Percentiles rank a stretch among this genome's conserved stretches.
Evolutionary conservation across 1,140 invertebrate genomes (phyloP).

Genomic region (Brachionus angularis): DNA sequence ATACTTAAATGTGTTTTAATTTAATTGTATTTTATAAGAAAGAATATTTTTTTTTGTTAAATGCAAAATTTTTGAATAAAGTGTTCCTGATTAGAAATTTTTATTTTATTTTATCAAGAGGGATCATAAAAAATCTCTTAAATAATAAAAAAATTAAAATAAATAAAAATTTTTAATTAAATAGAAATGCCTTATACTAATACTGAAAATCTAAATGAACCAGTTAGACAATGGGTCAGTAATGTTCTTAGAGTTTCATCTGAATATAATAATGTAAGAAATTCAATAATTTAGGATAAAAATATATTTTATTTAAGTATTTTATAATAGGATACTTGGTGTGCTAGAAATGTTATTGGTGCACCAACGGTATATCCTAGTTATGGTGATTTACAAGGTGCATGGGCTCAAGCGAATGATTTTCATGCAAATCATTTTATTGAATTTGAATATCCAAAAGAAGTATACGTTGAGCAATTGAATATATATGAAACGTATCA

Average conservation of each 20-base stretch:
- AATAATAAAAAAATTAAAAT: background rate
- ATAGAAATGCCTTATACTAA: background rate
- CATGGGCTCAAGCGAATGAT: conserved; percentile 40
- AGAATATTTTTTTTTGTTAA: no score
- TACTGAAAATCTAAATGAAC: background rate
- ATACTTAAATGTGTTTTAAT: no score
- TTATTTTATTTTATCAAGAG: no score
- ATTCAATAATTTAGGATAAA: background rate
- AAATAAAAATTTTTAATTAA: no score
- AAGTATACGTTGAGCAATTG: conserved; percentile 17
- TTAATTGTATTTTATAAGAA: no score
- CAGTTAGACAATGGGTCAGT: conserved; percentile 15
- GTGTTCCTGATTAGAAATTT: no score
- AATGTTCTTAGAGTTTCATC: conserved; percentile 6
- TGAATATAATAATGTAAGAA: background rate
- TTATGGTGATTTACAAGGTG: conserved; percentile 41
- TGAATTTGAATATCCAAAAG: conserved; percentile 44
- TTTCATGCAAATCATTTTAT: conserved; percentile 43
- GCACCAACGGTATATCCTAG: conserved; percentile 41
- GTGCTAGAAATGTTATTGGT: conserved; percentile 19
- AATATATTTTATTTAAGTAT: no score
- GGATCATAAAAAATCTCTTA: background rate
- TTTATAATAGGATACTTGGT: conserved; percentile 16
- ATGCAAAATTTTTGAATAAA: no score
- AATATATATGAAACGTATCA: conserved; percentile 44